Base-by-base conservation (phyloP, 2,888 invertebrate species). In the Macroteleia sp. region DNA sequence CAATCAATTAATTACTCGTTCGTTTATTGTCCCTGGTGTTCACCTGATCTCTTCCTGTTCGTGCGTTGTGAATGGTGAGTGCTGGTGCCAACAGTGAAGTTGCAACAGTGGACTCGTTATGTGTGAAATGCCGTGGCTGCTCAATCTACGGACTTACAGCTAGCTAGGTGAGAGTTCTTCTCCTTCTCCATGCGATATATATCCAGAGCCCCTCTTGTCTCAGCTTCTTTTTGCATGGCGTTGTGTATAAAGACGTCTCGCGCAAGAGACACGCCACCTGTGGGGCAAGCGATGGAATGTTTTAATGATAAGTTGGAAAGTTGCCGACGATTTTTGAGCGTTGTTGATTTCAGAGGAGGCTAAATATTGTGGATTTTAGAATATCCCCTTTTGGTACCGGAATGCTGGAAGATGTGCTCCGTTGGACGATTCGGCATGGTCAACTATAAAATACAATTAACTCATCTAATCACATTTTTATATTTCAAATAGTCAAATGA, bases 61-160 rank as follows among this genome's bases (percentile, higher is more conserved):
- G 48, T 74, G 73, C 79, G 70, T 80, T 81, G 85, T 85, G 81
- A 82, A 84, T 84, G 79, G 83, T 85, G 84, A 81, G 81, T 83
- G 82, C 79, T 82, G 79, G 81, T 82, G 82, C 79, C 80, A 82
- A 82, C 83, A 82, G 85, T 85, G 82, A 85, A 85, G 85, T 82
- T 46, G 36, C 28, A 46, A 64, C 28, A 57, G 85, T 84, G 82
- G 86, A 86, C 87, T 86, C 87, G 89, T 84, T 81, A 87, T 67
- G 67, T 67, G 74, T 69, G 90, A 89, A 86, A 90, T 90, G 90
- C 89, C 89, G 90, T 87, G 89, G 89, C 86, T 87, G 85, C 79
- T 85, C 81, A 81, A 84, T 87, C 86, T 83, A 84, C 88, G 88
- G 87, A 90, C 86, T 85, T 85, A 85, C 89, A 89, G 89, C 87